Evolutionary conservation across 2,113 vertebrate species (phyloP).

Genomic region (Pseudopodoces humilis): DNA sequence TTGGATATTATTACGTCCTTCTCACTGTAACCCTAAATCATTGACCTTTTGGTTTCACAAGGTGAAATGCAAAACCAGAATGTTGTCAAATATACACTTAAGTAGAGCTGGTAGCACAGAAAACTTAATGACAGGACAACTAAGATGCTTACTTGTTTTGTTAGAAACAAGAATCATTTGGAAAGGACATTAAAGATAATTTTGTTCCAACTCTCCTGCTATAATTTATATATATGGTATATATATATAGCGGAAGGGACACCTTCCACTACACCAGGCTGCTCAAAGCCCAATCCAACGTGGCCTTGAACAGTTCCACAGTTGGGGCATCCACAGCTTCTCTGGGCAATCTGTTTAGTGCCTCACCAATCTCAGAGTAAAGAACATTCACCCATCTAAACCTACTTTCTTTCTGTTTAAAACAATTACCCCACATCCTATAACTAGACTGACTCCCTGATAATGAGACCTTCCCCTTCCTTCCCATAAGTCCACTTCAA

Average conservation of each 20-base stretch:
- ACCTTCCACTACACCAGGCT: neutral
- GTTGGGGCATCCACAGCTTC: neutral
- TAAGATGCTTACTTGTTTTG: neutral
- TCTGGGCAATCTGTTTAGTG: neutral
- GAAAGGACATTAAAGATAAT: neutral
- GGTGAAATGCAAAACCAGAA: neutral
- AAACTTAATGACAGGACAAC: neutral
- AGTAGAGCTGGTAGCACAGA: neutral
- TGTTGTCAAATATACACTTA: neutral
- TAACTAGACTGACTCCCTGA: neutral
- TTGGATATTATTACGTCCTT: neutral
- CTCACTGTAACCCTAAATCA: neutral
- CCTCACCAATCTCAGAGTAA: neutral
- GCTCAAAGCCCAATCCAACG: neutral
- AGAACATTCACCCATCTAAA: neutral
- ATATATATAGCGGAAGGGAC: too few species aligned
- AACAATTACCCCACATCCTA: neutral
- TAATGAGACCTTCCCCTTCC: neutral
- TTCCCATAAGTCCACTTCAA: neutral
- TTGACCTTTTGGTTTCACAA: neutral
- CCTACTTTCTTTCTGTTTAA: neutral
- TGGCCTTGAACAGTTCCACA: neutral
- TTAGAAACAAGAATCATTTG: neutral
- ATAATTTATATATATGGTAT: too few species aligned
- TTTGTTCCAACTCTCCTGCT: neutral